These are phyloP conservation scores for Antedon mediterranea DNA, from an alignment of 53 echinoderm and acorn worm genomes.

Conservation along the genomic window DNA sequence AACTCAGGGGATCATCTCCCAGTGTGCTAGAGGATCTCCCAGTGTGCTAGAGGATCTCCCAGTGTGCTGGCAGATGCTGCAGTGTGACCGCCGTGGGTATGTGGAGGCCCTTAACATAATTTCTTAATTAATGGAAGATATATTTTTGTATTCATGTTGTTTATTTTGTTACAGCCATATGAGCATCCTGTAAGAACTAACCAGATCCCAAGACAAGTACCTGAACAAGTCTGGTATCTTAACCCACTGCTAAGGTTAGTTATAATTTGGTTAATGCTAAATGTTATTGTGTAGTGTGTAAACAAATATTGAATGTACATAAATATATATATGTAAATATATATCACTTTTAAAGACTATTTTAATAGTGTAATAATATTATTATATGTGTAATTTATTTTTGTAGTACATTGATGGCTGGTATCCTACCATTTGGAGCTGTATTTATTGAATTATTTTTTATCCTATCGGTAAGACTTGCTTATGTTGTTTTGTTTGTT, in stretches of 20 bases:
- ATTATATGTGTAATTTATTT: conserved; percentile 8
- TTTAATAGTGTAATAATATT: too few species aligned
- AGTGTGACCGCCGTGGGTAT: too few species aligned
- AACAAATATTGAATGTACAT: too few species aligned
- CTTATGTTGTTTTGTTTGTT: too few species aligned
- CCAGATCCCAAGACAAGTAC: conserved; percentile 96
- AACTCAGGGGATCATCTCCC: too few species aligned
- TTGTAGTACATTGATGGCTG: conserved; percentile 90
- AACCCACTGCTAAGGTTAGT: conserved; percentile 96
- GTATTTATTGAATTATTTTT: conserved; percentile 99
- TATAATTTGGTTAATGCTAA: background rate
- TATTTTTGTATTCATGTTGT: background rate
- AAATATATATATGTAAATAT: too few species aligned
- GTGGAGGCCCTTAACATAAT: too few species aligned
- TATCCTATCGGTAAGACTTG: conserved; percentile 78
- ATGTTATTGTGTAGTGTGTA: background rate
- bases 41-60: too few species aligned
- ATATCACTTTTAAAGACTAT: too few species aligned
- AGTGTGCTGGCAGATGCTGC: too few species aligned
- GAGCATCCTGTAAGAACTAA: conserved; percentile 96
- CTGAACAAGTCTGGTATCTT: conserved; percentile 99
- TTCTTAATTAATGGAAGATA: too few species aligned
- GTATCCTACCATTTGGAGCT: conserved; percentile 94
- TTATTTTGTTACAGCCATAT: conserved; percentile 51
- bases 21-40: too few species aligned